Percentiles rank a stretch among this genome's conserved stretches.
These are phyloP conservation scores for Sipha flava DNA, from an alignment of 1,140 invertebrate species.

Conservation along the genomic window DNA sequence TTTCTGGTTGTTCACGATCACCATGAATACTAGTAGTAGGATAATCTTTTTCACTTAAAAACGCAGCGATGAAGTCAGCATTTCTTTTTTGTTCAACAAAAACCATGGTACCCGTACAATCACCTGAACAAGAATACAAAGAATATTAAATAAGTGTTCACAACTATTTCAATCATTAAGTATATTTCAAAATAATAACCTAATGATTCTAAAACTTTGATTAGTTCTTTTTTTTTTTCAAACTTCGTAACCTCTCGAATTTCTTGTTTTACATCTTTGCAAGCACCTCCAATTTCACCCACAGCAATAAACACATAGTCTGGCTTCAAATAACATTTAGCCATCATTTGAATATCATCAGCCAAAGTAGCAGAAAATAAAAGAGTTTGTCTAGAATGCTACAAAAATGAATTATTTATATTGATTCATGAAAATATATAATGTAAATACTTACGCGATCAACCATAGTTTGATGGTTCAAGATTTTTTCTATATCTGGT, in stretches of 20 bases:
- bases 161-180: not conserved
- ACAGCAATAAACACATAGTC: conserved; percentile 98
- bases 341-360: conserved; percentile 85
- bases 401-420: not conserved
- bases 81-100: conserved; percentile 97
- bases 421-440: not conserved
- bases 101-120: conserved; percentile 63
- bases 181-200: conserved; percentile 41
- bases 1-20: conserved; percentile 82
- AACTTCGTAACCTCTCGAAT: conserved; percentile 57
- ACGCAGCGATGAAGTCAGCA: conserved; percentile 86
- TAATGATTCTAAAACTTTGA: conserved; percentile 57
- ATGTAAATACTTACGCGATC: not conserved
- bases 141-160: not conserved
- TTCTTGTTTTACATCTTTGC: conserved; percentile 75
- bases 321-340: conserved; percentile 80
- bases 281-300: conserved; percentile 89
- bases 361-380: conserved; percentile 99
- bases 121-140: not conserved
- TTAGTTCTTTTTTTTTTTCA: conserved; percentile 64
- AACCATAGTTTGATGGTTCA: conserved; percentile 51
- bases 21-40: conserved; percentile 66
- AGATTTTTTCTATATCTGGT: conserved; percentile 85
- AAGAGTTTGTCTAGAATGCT: conserved; percentile 55
- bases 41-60: conserved; percentile 78